Evolutionary conservation across 2,888 invertebrate genomes (phyloP).

Genomic region (Limnephilus rhombicus): DNA sequence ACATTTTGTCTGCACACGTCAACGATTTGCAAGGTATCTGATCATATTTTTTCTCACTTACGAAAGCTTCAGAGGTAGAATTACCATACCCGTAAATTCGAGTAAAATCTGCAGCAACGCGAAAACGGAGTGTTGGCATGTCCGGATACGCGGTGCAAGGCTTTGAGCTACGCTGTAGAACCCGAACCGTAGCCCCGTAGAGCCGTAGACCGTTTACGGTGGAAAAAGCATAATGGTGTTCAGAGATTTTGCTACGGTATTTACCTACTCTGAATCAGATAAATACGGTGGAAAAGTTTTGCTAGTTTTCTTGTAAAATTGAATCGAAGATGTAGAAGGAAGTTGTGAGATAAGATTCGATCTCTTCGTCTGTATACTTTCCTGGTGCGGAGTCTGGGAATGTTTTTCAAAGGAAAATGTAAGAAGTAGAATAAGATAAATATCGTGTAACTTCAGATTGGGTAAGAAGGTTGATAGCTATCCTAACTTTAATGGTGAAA

Average conservation of each 20-base stretch:
- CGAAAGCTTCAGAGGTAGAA: slow-evolving; percentile 22
- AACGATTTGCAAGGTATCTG: slow-evolving; percentile 4
- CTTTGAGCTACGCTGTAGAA: neutral
- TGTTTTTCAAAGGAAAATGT: neutral
- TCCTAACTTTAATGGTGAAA: too few relatives aligned
- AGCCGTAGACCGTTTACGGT: neutral
- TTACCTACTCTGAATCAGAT: neutral
- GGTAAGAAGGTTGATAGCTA: too few relatives aligned
- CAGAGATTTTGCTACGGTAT: neutral
- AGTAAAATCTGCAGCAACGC: slow-evolving; percentile 2
- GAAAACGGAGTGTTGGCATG: neutral
- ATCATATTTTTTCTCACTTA: slow-evolving; percentile 25
- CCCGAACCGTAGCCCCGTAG: neutral
- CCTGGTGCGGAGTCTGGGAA: neutral
- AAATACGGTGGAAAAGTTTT: neutral
- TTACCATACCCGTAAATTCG: slow-evolving; percentile 26
- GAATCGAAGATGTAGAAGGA: neutral
- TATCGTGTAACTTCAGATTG: too few relatives aligned
- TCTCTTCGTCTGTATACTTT: neutral
- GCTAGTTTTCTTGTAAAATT: neutral
- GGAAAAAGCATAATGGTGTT: neutral
- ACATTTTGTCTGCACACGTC: neutral
- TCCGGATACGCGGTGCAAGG: neutral
- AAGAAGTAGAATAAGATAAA: neutral
- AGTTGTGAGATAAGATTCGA: neutral